These are phyloP conservation scores for Montipora capricornis DNA, from an alignment of 64 coral and sea anemone genomes.

Conservation along the genomic window DNA sequence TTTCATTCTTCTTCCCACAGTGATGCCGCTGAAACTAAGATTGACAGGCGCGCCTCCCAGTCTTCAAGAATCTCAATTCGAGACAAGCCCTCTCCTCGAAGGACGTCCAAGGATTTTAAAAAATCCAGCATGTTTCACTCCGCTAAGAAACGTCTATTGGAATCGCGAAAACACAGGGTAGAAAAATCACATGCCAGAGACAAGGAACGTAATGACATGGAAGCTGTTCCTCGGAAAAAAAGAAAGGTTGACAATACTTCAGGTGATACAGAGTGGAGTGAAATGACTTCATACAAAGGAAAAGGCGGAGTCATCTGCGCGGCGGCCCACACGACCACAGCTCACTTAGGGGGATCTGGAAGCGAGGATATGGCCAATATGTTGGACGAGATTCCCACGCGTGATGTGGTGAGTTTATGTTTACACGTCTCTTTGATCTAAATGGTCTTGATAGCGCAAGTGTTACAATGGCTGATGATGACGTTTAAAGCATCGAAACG, in stretches of 20 bases:
- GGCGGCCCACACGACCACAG: constrained; percentile 34
- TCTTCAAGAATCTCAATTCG: not conserved
- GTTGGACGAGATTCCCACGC: constrained; percentile 53
- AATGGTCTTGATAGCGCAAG: not conserved
- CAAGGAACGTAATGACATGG: constrained; percentile 3
- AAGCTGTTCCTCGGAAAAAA: constrained; percentile 29
- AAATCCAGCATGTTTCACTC: constrained; percentile 56
- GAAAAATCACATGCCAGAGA: constrained; percentile 9
- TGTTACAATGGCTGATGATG: too few species aligned
- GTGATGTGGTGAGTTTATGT: constrained; percentile 51
- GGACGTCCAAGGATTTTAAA: constrained; percentile 80
- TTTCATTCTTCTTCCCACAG: not conserved
- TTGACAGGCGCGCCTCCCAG: not conserved
- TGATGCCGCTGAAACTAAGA: not conserved
- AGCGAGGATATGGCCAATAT: not conserved
- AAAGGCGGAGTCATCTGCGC: not conserved
- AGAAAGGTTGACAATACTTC: not conserved
- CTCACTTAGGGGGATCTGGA: constrained; percentile 18
- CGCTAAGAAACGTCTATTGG: constrained; percentile 17
- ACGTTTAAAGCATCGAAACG: too few species aligned
- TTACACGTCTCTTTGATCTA: not conserved
- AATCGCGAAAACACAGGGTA: constrained; percentile 32
- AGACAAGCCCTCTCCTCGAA: not conserved
- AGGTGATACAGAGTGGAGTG: not conserved
- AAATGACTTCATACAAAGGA: not conserved